Conservation (phyloP, 2,113 vertebrate species). For the Galbula dea region DNA sequence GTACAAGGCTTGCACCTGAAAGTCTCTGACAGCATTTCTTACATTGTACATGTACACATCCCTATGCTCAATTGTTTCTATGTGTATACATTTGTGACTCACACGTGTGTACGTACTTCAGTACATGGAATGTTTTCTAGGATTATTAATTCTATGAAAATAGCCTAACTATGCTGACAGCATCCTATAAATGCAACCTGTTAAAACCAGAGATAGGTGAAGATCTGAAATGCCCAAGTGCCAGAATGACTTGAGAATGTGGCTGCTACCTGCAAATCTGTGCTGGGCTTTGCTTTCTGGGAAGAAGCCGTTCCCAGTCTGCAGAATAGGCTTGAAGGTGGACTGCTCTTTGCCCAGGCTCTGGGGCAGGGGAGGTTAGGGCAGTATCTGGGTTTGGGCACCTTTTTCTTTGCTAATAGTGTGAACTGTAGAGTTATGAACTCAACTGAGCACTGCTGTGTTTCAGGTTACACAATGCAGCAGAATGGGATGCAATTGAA, state of each 20-base stretch:
- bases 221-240: not conserved
- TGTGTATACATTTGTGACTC: not conserved
- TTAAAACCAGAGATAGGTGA: not conserved
- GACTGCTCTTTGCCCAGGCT: not conserved
- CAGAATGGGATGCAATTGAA: slow-evolving; percentile 64
- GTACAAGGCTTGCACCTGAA: not conserved
- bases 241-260: not conserved
- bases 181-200: not conserved
- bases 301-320: not conserved
- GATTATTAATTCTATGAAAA: not conserved
- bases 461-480: slow-evolving; percentile 64
- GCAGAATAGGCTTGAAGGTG: not conserved
- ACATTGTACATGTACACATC: not conserved
- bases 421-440: slow-evolving; percentile 15
- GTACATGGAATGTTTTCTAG: not conserved
- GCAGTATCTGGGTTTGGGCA: not conserved
- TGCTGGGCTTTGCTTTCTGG: not conserved
- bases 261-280: rapidly evolving
- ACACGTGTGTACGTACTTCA: not conserved
- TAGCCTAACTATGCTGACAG: not conserved
- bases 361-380: not conserved
- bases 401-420: not conserved
- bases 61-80: not conserved
- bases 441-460: slow-evolving; percentile 37
- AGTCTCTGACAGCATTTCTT: not conserved